phyloP scores from a whole-genome alignment of 2,888 invertebrate genomes.

The Desoria tigrina region DNA sequence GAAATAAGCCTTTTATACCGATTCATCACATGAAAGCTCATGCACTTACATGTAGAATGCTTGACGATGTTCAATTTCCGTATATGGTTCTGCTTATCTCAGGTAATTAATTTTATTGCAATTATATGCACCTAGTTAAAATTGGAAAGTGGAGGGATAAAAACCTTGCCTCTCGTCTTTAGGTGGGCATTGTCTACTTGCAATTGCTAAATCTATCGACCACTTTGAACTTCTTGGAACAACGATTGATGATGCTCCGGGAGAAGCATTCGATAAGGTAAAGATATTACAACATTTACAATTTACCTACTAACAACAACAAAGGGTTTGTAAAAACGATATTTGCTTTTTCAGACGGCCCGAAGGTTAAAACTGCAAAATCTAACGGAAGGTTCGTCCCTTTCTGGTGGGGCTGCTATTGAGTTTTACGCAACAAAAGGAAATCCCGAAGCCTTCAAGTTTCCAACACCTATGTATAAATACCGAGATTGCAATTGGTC shows the following conservation, averaged over 20 bases:
- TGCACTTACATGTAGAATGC: constrained; percentile 83
- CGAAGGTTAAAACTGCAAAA: constrained; percentile 79
- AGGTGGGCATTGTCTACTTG: constrained; percentile 86
- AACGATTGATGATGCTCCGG: constrained; percentile 82
- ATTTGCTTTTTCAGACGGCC: constrained; percentile 64
- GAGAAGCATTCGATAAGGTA: constrained; percentile 91
- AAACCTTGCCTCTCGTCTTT: too few species aligned
- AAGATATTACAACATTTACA: constrained; percentile 8
- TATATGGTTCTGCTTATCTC: constrained; percentile 86
- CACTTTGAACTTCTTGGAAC: constrained; percentile 79
- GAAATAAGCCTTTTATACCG: constrained; percentile 82
- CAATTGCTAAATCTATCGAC: constrained; percentile 71
- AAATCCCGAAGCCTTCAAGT: constrained; percentile 67
- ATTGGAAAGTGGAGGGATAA: too few species aligned
- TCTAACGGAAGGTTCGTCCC: constrained; percentile 69
- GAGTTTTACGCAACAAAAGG: constrained; percentile 76
- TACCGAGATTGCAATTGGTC: constrained; percentile 85
- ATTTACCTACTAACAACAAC: background rate
- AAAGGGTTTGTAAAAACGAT: background rate
- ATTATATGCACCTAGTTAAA: too few species aligned
- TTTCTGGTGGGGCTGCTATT: constrained; percentile 82
- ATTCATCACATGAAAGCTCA: constrained; percentile 99
- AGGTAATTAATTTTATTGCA: too few species aligned
- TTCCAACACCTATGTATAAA: constrained; percentile 66
- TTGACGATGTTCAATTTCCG: constrained; percentile 74